A percentile compares a stretch with the other conserved stretches of the same genome.
Evolutionary conservation across 2,113 vertebrate genomes (phyloP).

Genomic region (Microtus montanus): DNA sequence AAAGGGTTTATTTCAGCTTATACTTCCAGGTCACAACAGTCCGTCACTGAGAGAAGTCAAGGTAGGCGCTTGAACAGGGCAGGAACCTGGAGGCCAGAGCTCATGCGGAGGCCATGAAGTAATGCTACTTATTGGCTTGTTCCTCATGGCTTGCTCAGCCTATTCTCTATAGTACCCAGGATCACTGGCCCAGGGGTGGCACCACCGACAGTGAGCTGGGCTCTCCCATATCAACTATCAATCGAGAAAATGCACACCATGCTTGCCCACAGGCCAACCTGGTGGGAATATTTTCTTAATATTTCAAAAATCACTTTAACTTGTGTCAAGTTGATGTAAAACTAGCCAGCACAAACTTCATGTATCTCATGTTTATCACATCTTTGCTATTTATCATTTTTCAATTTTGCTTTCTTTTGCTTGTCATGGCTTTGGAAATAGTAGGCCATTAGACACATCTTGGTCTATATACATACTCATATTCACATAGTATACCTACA

Average conservation of each 20-base stretch:
- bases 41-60: background rate
- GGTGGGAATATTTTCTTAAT: background rate
- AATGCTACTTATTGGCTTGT: background rate
- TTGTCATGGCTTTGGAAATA: background rate
- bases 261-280: background rate
- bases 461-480: background rate
- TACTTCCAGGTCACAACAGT: background rate
- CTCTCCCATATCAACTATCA: background rate
- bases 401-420: background rate
- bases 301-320: background rate
- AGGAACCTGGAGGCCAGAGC: background rate
- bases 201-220: background rate
- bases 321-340: background rate
- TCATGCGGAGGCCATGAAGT: background rate
- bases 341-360: background rate
- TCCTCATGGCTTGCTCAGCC: background rate
- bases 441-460: background rate
- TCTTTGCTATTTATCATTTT: background rate
- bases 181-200: background rate
- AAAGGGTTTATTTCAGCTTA: background rate
- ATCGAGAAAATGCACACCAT: background rate
- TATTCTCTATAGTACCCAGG: background rate
- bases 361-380: background rate
- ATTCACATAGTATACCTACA: background rate
- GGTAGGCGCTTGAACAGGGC: background rate